Conservation (phyloP, 2,797 vertebrate genomes). For the Catharus ustulatus region DNA sequence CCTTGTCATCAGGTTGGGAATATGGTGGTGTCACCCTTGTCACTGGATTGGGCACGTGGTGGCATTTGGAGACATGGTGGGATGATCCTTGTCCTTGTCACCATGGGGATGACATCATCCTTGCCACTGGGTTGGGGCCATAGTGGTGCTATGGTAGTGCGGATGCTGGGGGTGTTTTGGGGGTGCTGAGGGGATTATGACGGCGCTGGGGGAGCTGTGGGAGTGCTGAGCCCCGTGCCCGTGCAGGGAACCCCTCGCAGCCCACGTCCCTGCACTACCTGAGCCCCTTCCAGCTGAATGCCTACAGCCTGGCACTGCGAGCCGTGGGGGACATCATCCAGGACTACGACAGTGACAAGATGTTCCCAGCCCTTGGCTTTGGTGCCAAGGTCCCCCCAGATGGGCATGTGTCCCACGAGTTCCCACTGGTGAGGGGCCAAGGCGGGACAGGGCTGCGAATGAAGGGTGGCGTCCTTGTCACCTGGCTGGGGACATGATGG, state of each 20-base stretch:
- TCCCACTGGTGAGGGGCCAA: conserved; percentile 84
- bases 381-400: conserved; percentile 94
- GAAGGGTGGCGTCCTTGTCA: neutral
- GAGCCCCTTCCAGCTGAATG: conserved; percentile 97
- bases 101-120: neutral
- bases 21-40: neutral
- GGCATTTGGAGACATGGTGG: neutral
- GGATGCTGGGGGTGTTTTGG: neutral
- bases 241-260: conserved; percentile 89
- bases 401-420: conserved; percentile 92
- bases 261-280: conserved; percentile 96
- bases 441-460: rapidly evolving
- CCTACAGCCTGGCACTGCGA: conserved; percentile 92
- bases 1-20: neutral
- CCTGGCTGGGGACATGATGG: neutral
- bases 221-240: neutral
- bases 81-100: neutral
- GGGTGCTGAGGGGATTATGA: neutral
- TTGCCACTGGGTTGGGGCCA: neutral
- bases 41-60: neutral
- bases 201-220: neutral
- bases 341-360: conserved; percentile 97
- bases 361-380: conserved; percentile 94
- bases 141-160: neutral
- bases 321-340: conserved; percentile 96